A percentile compares a stretch with the other conserved stretches of the same genome.
Evolutionary conservation across 2,888 invertebrate species (phyloP).

Genomic region (Chouioia cunea): DNA sequence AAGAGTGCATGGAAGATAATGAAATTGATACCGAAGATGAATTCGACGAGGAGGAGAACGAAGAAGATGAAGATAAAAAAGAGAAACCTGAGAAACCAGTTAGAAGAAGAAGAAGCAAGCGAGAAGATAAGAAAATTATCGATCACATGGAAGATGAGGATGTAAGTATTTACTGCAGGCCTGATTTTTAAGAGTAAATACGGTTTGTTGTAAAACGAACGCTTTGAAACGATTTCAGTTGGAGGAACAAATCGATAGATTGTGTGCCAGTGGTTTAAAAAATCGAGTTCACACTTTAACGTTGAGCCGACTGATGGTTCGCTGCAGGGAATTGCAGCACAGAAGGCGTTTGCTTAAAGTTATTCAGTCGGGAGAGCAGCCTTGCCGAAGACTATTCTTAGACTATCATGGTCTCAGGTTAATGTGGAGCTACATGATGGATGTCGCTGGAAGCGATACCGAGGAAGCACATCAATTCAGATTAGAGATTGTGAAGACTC

Average conservation of each 20-base stretch:
- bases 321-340: slow-evolving; percentile 86
- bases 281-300: slow-evolving; percentile 92
- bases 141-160: slow-evolving; percentile 69
- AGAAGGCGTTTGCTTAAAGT: slow-evolving; percentile 82
- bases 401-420: slow-evolving; percentile 93
- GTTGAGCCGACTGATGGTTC: slow-evolving; percentile 91
- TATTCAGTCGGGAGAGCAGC: slow-evolving; percentile 83
- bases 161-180: slow-evolving; percentile 62
- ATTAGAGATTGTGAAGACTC: slow-evolving; percentile 80
- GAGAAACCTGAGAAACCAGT: slow-evolving; percentile 58
- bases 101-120: slow-evolving; percentile 66
- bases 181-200: slow-evolving; percentile 1
- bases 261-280: slow-evolving; percentile 84
- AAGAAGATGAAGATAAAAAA: slow-evolving; percentile 65
- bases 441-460: slow-evolving; percentile 73
- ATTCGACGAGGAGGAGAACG: slow-evolving; percentile 55
- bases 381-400: slow-evolving; percentile 88
- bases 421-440: slow-evolving; percentile 93
- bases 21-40: slow-evolving; percentile 65
- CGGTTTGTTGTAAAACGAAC: slow-evolving; percentile 61
- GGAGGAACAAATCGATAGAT: slow-evolving; percentile 88
- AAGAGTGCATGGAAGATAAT: slow-evolving; percentile 66
- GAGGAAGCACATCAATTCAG: slow-evolving; percentile 64
- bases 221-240: slow-evolving; percentile 72
- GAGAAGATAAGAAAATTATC: slow-evolving; percentile 63